Evolutionary conservation across 1,140 invertebrate species (phyloP).

Genomic region (Cecropterus lyciades): DNA sequence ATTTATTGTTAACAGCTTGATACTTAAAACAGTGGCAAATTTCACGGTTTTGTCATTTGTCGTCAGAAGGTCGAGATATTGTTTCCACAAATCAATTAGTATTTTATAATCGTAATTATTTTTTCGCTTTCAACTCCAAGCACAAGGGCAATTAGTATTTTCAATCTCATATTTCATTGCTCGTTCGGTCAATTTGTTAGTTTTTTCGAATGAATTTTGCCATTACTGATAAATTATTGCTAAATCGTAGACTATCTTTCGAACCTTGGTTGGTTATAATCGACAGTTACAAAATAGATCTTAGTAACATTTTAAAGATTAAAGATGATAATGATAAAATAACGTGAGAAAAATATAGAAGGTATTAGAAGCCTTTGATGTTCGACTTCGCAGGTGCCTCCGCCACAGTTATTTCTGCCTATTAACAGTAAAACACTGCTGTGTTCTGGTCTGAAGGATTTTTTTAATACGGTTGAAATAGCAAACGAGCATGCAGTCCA

Average conservation of each 20-base stretch:
- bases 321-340: background rate
- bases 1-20: slow-evolving; percentile 1
- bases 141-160: slow-evolving; percentile 23
- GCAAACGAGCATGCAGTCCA: no score
- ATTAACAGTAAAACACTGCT: no score
- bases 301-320: slow-evolving; percentile 12
- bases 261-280: slow-evolving; percentile 16
- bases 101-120: slow-evolving; percentile 27
- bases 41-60: slow-evolving; percentile 17
- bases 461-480: no score
- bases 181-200: slow-evolving; percentile 15
- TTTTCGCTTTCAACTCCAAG: slow-evolving; percentile 22
- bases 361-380: no score
- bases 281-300: slow-evolving; percentile 1
- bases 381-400: no score
- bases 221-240: slow-evolving; percentile 31
- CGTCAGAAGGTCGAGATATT: slow-evolving; percentile 7
- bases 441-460: no score
- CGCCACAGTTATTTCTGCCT: no score
- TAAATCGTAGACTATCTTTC: slow-evolving; percentile 26
- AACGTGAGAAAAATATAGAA: no score
- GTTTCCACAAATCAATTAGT: slow-evolving; percentile 23
- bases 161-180: slow-evolving; percentile 16
- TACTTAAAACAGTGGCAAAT: slow-evolving; percentile 8
- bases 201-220: slow-evolving; percentile 24